These are phyloP conservation scores for Atta cephalotes DNA, from an alignment of 1,140 invertebrate genomes.

Conservation along the genomic window DNA sequence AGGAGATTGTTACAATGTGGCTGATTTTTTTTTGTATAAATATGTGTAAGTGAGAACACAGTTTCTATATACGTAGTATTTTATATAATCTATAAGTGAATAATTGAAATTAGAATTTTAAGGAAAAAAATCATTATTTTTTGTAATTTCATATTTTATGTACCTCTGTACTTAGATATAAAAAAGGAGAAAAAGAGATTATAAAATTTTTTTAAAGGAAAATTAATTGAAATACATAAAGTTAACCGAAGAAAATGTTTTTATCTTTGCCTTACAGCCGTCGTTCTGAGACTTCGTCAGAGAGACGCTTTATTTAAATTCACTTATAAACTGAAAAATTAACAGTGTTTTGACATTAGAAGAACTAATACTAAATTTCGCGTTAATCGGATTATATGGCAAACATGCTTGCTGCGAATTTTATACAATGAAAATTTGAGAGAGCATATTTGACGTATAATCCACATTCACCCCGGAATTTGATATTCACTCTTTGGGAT, in stretches of 20 bases:
- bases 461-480: background rate
- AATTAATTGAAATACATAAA: slow-evolving; percentile 8
- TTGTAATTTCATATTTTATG: background rate
- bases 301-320: background rate
- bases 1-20: background rate
- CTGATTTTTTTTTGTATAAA: background rate
- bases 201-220: slow-evolving; percentile 8
- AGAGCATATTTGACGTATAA: slow-evolving; percentile 17
- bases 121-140: background rate
- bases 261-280: background rate
- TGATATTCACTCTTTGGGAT: background rate
- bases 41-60: background rate
- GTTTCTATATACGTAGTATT: background rate
- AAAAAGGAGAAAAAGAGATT: background rate
- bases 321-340: background rate
- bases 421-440: background rate
- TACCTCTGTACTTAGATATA: background rate
- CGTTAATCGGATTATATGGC: background rate
- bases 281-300: background rate
- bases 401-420: background rate
- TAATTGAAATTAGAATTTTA: slow-evolving; percentile 10
- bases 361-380: background rate
- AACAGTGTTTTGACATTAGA: background rate
- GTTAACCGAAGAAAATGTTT: slow-evolving; percentile 16
- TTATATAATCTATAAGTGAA: background rate